Base-by-base conservation (phyloP, 2,113 vertebrate species). In the Rutilus rutilus region DNA sequence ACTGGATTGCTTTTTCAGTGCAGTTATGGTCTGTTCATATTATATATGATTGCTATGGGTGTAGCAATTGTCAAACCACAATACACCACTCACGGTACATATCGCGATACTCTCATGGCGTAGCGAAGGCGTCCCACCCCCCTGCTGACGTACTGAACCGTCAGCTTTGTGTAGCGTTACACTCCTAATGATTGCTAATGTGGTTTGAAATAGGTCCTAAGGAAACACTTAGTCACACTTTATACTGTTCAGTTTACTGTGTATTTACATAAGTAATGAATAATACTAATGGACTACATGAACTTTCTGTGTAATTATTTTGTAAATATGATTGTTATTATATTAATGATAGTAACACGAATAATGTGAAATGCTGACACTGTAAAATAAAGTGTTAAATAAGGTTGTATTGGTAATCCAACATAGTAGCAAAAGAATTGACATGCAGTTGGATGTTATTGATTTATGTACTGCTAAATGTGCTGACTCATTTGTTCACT, bases 231-330 rank as follows among this genome's bases (percentile, higher is more conserved):
- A 33, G 30, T 36, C 9, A 42, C 47, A 54, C 47, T 54, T 77
- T 54, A 54, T 77, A 77, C 30, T 77, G 14, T 52, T 30, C 4
- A 52, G 54, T 77, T 30, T 52, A 52, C 74, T 76, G 45, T 52
- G 39, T 71, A 71, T 42, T 71, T 73, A 45, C 69, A n/a, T 73
- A 42, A 73, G 9, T 74, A 75, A 75, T 75, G n/a, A 47, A 75
- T 47, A 47, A 47, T 47, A 75, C 71, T 75, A 47, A 75, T 75
- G 71, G n/a, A 75, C n/a, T 47, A 47, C 71, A 75, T 75, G n/a
- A 14, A 50, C 42, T 27, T 47, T n/a, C 42, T 15, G 12, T 25
- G 42, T 75, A 50, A 75, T 75, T 75, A 50, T 50, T 71, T 75
- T 27, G n/a, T 25, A 25, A n/a, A 75, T 6, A 6, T 25, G 73